These are phyloP conservation scores for Mesembrinibis cayennensis DNA, from an alignment of 2,113 vertebrate genomes.

Conservation along the genomic window DNA sequence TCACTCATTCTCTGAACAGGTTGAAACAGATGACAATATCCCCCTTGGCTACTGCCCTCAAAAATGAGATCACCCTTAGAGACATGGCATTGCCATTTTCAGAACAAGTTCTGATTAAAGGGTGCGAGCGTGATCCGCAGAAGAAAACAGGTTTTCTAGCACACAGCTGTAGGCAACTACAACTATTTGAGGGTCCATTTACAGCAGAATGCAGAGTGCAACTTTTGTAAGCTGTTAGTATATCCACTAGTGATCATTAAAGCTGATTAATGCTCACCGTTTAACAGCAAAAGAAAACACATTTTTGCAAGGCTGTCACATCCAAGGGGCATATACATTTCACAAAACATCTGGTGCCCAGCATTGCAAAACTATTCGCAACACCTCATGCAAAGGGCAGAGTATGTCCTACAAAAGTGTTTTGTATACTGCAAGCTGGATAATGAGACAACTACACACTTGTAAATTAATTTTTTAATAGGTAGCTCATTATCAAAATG, in stretches of 20 bases:
- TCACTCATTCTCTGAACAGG: not conserved
- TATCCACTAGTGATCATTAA: constrained; percentile 14
- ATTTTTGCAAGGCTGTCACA: not conserved
- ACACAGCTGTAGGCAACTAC: constrained; percentile 7
- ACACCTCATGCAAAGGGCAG: not conserved
- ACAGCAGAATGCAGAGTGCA: not conserved
- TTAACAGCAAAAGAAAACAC: not conserved
- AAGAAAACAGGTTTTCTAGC: constrained; percentile 21
- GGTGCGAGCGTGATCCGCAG: not conserved
- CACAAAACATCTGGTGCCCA: not conserved
- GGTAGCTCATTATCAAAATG: not conserved
- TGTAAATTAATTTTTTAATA: not conserved
- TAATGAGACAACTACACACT: not conserved
- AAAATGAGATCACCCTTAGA: constrained; percentile 29
- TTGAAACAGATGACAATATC: constrained; percentile 31
- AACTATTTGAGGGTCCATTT: constrained; percentile 27
- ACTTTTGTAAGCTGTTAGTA: not conserved
- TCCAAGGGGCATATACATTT: not conserved
- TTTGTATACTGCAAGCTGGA: not conserved
- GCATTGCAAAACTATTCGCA: not conserved
- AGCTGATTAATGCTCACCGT: constrained; percentile 6
- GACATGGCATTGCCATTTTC: not conserved
- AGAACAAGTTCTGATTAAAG: constrained; percentile 56
- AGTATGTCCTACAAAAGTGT: not conserved
- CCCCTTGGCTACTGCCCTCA: constrained; percentile 15